Evolutionary conservation across 2,113 vertebrate species (phyloP).

Genomic region (Rhinopomastus cyanomelas): DNA sequence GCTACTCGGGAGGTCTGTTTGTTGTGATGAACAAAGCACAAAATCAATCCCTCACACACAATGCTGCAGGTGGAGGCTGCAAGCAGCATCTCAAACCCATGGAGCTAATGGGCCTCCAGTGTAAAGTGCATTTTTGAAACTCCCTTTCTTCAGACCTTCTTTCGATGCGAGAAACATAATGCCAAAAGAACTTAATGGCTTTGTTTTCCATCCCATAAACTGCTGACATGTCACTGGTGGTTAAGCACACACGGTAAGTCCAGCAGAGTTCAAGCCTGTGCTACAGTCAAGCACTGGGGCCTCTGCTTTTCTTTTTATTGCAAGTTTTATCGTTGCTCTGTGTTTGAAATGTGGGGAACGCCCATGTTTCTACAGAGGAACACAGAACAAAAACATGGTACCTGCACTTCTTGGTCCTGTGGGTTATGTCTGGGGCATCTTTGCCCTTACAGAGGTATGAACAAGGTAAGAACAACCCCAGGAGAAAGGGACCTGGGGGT

Average conservation of each 20-base stretch:
- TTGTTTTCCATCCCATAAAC: constrained; percentile 64
- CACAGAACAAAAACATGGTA: background rate
- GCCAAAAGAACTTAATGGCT: constrained; percentile 71
- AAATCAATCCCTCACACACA: constrained; percentile 74
- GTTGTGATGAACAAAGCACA: constrained; percentile 73
- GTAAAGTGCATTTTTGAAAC: constrained; percentile 68
- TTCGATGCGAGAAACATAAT: constrained; percentile 55
- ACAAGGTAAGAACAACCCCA: no score
- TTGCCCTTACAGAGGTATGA: background rate
- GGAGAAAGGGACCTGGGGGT: no score
- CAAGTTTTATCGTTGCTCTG: background rate
- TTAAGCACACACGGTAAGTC: constrained; percentile 44
- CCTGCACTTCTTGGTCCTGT: background rate
- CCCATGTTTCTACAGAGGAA: background rate
- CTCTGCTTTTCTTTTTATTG: background rate
- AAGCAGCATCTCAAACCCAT: constrained; percentile 58
- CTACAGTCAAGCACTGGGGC: background rate
- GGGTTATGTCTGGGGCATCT: background rate
- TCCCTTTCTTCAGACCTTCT: constrained; percentile 62
- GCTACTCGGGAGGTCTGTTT: constrained; percentile 83
- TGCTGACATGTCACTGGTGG: constrained; percentile 49
- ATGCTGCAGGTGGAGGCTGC: constrained; percentile 77
- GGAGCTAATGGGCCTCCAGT: constrained; percentile 69
- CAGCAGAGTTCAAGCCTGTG: constrained; percentile 14
- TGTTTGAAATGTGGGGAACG: background rate